phyloP scores from a whole-genome alignment of 1,140 invertebrate genomes.

The Polyergus mexicanus region DNA sequence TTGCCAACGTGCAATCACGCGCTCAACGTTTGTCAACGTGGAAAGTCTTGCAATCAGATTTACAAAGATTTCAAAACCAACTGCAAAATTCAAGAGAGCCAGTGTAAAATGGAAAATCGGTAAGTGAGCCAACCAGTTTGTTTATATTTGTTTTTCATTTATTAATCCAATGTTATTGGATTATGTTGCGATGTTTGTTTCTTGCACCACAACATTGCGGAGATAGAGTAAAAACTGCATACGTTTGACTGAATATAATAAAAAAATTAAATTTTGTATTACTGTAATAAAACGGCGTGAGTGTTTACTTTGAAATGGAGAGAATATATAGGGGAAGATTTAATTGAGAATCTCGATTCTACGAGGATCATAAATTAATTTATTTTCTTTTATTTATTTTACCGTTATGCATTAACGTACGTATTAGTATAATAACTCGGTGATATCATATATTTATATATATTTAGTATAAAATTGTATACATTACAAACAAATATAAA shows the following conservation, averaged over 20 bases:
- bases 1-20: slow-evolving; percentile 96
- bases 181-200: background rate
- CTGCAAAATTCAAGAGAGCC: slow-evolving; percentile 93
- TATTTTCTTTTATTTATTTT: slow-evolving; percentile 29
- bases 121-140: slow-evolving; percentile 85
- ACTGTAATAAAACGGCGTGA: slow-evolving; percentile 25
- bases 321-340: slow-evolving; percentile 2
- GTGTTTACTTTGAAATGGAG: slow-evolving; percentile 19
- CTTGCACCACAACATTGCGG: background rate
- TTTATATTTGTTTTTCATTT: slow-evolving; percentile 6
- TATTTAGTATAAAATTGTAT: slow-evolving; percentile 9
- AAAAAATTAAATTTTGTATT: slow-evolving; percentile 9
- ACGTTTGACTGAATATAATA: background rate
- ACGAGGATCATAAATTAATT: background rate
- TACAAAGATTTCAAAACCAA: slow-evolving; percentile 94
- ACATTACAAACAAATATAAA: slow-evolving; percentile 18
- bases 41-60: slow-evolving; percentile 91
- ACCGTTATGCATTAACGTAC: background rate
- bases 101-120: slow-evolving; percentile 95
- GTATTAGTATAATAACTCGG: background rate
- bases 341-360: slow-evolving; percentile 19
- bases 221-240: background rate
- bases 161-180: background rate
- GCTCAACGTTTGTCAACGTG: slow-evolving; percentile 92
- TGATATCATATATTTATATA: slow-evolving; percentile 20